Evolutionary conservation across 2,888 invertebrate genomes (phyloP).

Genomic region (Byasa hedistus): DNA sequence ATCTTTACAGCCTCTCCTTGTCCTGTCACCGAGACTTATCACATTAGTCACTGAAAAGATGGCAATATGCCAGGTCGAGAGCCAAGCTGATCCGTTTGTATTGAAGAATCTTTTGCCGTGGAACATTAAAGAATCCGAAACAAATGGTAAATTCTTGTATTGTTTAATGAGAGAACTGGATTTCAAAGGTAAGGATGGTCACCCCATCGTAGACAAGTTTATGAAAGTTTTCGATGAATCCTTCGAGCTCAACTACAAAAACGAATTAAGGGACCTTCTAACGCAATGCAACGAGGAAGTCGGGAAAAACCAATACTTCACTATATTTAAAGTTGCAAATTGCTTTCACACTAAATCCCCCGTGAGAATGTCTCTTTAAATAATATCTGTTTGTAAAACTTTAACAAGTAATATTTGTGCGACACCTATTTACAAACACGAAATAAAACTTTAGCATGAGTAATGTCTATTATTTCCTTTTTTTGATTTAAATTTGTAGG

Average conservation of each 20-base stretch:
- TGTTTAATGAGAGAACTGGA: slow-evolving; percentile 7
- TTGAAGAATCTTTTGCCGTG: slow-evolving; percentile 14
- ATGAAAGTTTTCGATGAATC: neutral
- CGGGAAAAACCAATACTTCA: slow-evolving; percentile 1
- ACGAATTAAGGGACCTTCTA: neutral
- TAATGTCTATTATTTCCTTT: no score
- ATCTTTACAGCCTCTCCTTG: neutral
- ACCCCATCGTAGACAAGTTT: neutral
- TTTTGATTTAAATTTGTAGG: no score
- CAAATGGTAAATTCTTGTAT: slow-evolving; percentile 19
- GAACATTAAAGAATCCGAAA: slow-evolving; percentile 13
- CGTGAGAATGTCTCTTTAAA: neutral
- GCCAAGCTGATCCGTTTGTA: neutral
- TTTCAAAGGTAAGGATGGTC: neutral
- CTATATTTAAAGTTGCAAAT: slow-evolving; percentile 5
- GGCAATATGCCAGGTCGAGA: neutral
- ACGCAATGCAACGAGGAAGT: slow-evolving; percentile 1
- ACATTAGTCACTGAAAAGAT: neutral
- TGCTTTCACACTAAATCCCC: slow-evolving; percentile 10
- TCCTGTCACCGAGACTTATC: neutral
- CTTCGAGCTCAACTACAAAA: neutral
- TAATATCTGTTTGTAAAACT: no score
- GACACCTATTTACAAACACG: no score
- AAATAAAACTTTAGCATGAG: no score
- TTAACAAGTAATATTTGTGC: no score